Evolutionary conservation across 2,888 invertebrate genomes (phyloP), one percentile per base, ranked within the genome.

Genomic region (Pherbina coryleti): DNA sequence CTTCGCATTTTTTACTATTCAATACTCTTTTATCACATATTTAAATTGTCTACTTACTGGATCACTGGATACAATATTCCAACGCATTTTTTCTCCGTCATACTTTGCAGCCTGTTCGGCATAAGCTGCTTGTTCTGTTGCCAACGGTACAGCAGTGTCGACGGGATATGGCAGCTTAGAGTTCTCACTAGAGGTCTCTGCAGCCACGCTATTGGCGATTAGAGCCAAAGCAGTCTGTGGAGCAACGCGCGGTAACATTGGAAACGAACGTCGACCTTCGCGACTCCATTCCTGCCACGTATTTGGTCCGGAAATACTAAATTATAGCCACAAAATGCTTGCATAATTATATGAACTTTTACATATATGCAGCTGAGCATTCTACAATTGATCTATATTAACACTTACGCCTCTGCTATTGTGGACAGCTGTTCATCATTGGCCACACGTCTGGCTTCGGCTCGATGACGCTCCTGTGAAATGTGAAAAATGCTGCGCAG

Each of bases 361-460:
- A 64, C n/a, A 64, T 64, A 25, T 31, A 64, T 64, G 31, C 28
- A 64, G n/a, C 5, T 67, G 62, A 17, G 74, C 62, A 57, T 51
- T 51, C 25, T 74, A 25, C 8, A 31, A 5, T n/a, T 22, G 8
- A 51, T 69, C 25, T 55, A 7, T n/a, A 31, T 19, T 19, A 74
- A 51, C 22, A 80, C 93, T 93, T 92, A 97, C 97, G 94, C 94
- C 88, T 97, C 95, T 84, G 97, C 97, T 89, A 98, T 95, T 77
- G 96, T 95, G 83, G 94, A 93, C 83, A 97, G 91, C 89, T 95
- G 93, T 89, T 98, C 97, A 91, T 97, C 97, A 91, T 97, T 97
- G 77, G 96, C 95, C 85, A 96, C 97, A 90, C 97, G 93, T 84
- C 97, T 92, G 84, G 97, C 93, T 91, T 98, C 98, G 76, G 97